Percentiles rank a stretch among this genome's conserved stretches.
phyloP scores from a whole-genome alignment of 2,888 invertebrate species.

The Mimumesa dahlbomi region DNA sequence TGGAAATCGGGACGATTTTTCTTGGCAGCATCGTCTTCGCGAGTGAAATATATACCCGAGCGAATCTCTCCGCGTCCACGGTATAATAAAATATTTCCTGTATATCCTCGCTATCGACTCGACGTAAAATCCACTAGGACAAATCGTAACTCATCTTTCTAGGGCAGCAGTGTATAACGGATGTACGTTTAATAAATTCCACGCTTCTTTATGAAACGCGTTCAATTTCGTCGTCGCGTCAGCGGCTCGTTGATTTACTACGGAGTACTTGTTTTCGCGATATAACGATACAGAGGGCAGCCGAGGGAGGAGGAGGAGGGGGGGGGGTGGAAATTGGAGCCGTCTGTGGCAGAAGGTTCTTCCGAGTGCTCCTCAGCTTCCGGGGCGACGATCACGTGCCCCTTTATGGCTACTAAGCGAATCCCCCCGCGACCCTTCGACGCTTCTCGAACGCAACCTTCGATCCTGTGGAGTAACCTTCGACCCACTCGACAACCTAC shows the following conservation, averaged over 20 bases:
- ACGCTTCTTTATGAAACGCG: not conserved
- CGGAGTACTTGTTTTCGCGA: too few relatives aligned
- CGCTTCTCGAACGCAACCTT: slow-evolving; percentile 26
- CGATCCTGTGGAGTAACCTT: slow-evolving; percentile 22
- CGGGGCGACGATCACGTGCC: slow-evolving; percentile 19
- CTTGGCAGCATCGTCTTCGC: too few relatives aligned
- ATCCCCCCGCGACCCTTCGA: not conserved
- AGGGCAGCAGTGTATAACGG: too few relatives aligned
- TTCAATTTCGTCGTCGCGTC: not conserved
- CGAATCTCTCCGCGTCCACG: too few relatives aligned
- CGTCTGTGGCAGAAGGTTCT: slow-evolving; percentile 2
- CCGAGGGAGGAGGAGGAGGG: not conserved
- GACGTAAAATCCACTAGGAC: too few relatives aligned
- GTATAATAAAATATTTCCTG: too few relatives aligned
- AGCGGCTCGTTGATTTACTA: not conserved
- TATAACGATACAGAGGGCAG: not conserved
- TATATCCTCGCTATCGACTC: too few relatives aligned
- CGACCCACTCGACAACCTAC: not conserved
- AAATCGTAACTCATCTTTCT: too few relatives aligned
- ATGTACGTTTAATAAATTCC: too few relatives aligned
- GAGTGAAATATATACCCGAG: too few relatives aligned
- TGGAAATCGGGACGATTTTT: too few relatives aligned
- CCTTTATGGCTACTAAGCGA: slow-evolving; percentile 31
- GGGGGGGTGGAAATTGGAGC: slow-evolving; percentile 4
- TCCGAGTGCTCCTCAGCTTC: slow-evolving; percentile 7